phyloP scores from a whole-genome alignment of 2,797 vertebrate genomes.

The Morelia viridis region DNA sequence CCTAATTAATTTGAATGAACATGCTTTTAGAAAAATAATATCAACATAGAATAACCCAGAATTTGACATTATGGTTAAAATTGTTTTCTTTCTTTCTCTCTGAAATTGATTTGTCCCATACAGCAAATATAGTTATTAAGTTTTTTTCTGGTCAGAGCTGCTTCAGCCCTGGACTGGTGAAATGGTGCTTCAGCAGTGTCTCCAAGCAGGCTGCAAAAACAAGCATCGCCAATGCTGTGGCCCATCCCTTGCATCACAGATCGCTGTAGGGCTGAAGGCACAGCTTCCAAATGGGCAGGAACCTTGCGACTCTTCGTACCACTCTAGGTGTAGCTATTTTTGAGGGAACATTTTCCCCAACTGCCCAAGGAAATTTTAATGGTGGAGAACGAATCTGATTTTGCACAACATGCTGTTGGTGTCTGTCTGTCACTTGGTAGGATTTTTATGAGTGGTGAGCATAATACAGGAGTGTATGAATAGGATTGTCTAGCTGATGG shows the following conservation, averaged over 20 bases:
- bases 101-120: not conserved
- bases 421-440: conserved; percentile 64
- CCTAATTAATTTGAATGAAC: not conserved
- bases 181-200: not conserved
- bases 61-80: not conserved
- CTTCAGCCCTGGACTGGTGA: not conserved
- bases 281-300: not conserved
- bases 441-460: conserved; percentile 83
- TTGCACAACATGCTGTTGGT: conserved; percentile 14
- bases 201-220: not conserved
- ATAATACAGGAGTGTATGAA: conserved; percentile 95
- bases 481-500: conserved; percentile 98
- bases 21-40: not conserved
- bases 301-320: not conserved
- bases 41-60: not conserved
- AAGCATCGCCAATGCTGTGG: not conserved
- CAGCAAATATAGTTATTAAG: not conserved
- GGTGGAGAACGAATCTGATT: conserved; percentile 18
- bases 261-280: not conserved
- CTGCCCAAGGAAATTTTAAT: not conserved
- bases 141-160: not conserved
- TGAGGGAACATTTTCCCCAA: not conserved
- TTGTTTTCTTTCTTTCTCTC: not conserved
- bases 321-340: conserved; percentile 1
- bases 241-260: not conserved